A percentile compares a stretch with the other conserved stretches of the same genome.
Evolutionary conservation across 2,888 invertebrate species (phyloP).

Genomic region (Tinea pellionella): DNA sequence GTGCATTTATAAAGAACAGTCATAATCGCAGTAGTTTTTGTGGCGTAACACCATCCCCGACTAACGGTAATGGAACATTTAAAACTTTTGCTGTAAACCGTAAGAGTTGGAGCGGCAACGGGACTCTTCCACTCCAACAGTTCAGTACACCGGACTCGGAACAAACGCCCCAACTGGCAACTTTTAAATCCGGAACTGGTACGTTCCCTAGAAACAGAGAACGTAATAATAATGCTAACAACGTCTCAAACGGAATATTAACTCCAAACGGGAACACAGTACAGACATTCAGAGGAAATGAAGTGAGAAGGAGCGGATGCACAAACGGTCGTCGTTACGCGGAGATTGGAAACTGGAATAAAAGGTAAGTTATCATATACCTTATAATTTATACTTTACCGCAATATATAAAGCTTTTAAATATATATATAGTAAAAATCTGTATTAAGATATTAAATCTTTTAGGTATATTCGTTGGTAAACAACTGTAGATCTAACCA

Average conservation of each 20-base stretch:
- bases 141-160: slow-evolving; percentile 42
- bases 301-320: slow-evolving; percentile 63
- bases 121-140: slow-evolving; percentile 62
- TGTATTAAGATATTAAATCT: not conserved
- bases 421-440: no score
- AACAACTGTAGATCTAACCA: not conserved
- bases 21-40: slow-evolving; percentile 67
- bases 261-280: slow-evolving; percentile 64
- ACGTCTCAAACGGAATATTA: slow-evolving; percentile 57
- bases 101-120: slow-evolving; percentile 68
- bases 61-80: slow-evolving; percentile 54
- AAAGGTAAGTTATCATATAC: slow-evolving; percentile 47
- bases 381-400: not conserved
- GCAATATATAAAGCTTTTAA: no score
- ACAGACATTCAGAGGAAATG: slow-evolving; percentile 57
- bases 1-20: slow-evolving; percentile 63
- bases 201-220: slow-evolving; percentile 64
- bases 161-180: slow-evolving; percentile 53
- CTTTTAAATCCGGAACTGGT: slow-evolving; percentile 62
- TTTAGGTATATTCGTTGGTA: not conserved
- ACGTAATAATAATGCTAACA: slow-evolving; percentile 50
- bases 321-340: slow-evolving; percentile 68
- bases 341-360: slow-evolving; percentile 71
- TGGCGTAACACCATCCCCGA: slow-evolving; percentile 56
- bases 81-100: slow-evolving; percentile 64